These are phyloP conservation scores for Clarias batrachus DNA, from an alignment of 2,113 vertebrate genomes.

Conservation along the genomic window DNA sequence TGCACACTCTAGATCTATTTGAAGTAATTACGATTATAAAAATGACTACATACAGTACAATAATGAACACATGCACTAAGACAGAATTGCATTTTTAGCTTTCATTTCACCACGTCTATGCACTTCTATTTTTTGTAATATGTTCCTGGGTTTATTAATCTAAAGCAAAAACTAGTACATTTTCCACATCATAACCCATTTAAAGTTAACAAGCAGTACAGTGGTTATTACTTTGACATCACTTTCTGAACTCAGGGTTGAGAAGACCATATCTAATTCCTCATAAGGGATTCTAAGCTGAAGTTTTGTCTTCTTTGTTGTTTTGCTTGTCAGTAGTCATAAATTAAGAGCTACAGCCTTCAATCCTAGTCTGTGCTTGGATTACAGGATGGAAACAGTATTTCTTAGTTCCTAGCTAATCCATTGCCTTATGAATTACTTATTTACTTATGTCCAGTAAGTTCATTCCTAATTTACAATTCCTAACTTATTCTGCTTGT, in stretches of 20 bases:
- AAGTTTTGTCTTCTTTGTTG: background rate
- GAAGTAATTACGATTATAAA: background rate
- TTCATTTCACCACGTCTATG: background rate
- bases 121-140: background rate
- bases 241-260: background rate
- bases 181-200: too few relatives aligned
- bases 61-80: background rate
- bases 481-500: background rate
- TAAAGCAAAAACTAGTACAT: background rate
- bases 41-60: background rate
- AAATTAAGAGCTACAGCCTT: background rate
- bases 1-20: background rate
- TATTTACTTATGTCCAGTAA: background rate
- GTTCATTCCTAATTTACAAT: background rate
- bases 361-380: background rate
- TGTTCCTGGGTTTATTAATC: background rate
- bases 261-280: background rate
- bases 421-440: background rate
- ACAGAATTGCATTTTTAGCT: background rate
- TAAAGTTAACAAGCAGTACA: too few relatives aligned
- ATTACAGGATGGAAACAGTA: too few relatives aligned
- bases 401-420: background rate
- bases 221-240: background rate
- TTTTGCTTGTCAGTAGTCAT: background rate
- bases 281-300: too few relatives aligned